Evolutionary conservation across 2,888 invertebrate species (phyloP), one percentile per base, ranked within the genome.

Genomic region (Papilio demoleus): DNA sequence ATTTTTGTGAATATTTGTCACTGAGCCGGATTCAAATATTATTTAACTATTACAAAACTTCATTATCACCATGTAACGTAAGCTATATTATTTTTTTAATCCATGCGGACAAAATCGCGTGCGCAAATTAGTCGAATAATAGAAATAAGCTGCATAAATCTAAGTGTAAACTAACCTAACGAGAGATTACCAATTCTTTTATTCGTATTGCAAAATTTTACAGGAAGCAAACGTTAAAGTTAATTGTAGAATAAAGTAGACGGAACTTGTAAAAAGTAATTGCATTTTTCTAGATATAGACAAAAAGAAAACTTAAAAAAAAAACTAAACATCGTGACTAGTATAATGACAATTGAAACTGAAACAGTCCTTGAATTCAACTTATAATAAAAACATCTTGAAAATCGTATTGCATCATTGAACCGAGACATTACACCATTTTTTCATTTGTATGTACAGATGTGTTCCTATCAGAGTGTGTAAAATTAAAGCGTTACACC

Each of bases 371-470:
- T 60, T 60, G 60, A 60, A 40, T n/a, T 24, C 24, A n/a, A n/a
- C 12, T 38, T 60, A 40, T 38, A 60, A 60, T n/a, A 38, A 19
- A 60, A 60, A 40, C 60, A 60, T 60, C 60, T 60, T 9, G 60
- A 40, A 40, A 60, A 40, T 40, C 1, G 24, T 40, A 27, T 40
- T 40, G 19, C 24, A 24, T 60, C n/a, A 14, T 22, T 38, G 47
- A 47, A 47, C 22, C 47, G 22, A 47, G 12, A 47, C 47, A 47
- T 19, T 45, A 45, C 42, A 45, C 19, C 12, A 47, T 12, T 47
- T 47, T 45, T 17, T 42, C 1, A n/a, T n/a, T 17, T 19, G 9
- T 8, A 14, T 19, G 9, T 45, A 19, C 6, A 45, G 17, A 45
- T 19, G 42, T 19, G 9, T 45, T 45, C 4, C 9, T 19, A 45